phyloP scores from a whole-genome alignment of 2,888 invertebrate species.

The Lithophane leautieri region DNA sequence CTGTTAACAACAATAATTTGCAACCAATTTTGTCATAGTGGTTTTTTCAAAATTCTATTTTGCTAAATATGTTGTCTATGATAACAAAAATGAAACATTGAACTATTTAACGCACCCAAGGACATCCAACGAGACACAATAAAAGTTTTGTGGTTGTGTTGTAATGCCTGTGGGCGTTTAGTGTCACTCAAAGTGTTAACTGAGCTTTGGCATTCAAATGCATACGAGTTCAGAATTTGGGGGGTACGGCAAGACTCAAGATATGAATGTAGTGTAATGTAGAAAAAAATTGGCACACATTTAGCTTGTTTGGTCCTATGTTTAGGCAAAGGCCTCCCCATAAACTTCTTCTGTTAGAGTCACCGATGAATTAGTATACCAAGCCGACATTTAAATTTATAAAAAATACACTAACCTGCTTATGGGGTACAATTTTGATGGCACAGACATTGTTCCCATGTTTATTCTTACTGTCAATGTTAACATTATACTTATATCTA shows the following conservation, averaged over 20 bases:
- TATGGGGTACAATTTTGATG: slow-evolving; percentile 91
- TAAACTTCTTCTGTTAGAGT: neutral
- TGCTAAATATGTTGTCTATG: too few species aligned
- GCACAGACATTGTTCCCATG: slow-evolving; percentile 89
- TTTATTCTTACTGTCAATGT: slow-evolving; percentile 92
- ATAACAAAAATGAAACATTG: too few species aligned
- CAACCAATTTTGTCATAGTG: too few species aligned
- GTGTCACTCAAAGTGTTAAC: too few species aligned
- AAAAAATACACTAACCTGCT: slow-evolving; percentile 66
- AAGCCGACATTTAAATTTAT: too few species aligned
- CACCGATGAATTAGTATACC: neutral
- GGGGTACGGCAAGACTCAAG: neutral
- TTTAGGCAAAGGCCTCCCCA: neutral
- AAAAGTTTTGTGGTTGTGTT: too few species aligned
- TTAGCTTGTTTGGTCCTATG: neutral
- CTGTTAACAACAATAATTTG: neutral
- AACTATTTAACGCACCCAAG: neutral
- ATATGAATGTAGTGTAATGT: neutral
- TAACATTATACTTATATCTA: slow-evolving; percentile 87
- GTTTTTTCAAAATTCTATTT: too few species aligned
- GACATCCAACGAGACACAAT: too few species aligned
- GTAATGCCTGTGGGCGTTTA: too few species aligned
- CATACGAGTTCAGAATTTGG: neutral
- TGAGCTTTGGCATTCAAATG: neutral
- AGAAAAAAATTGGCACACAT: neutral